phyloP scores from a whole-genome alignment of 2,888 invertebrate genomes.

The Ophion ventricosus region DNA sequence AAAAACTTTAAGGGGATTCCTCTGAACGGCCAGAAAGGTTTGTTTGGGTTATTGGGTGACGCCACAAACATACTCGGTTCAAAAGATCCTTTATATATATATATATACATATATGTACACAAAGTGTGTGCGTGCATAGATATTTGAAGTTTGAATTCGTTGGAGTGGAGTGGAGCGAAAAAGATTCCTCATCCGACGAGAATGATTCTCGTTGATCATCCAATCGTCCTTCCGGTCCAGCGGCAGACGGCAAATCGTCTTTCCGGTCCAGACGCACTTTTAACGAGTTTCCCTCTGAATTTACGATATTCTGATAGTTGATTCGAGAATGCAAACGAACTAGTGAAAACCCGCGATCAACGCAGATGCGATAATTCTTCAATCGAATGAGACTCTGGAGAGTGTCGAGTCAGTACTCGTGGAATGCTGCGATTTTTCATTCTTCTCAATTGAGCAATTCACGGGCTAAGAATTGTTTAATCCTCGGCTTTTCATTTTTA shows the following conservation, averaged over 20 bases:
- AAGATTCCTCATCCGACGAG: conserved; percentile 1
- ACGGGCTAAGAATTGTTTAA: too few relatives aligned
- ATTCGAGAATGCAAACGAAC: too few relatives aligned
- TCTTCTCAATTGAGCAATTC: neutral
- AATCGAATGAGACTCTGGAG: neutral
- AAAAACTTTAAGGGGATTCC: too few relatives aligned
- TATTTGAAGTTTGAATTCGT: conserved; percentile 8
- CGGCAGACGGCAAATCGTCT: conserved; percentile 26
- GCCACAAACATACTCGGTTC: too few relatives aligned
- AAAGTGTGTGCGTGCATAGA: conserved; percentile 14
- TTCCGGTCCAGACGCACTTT: conserved; percentile 30
- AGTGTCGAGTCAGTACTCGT: neutral
- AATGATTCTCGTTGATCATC: conserved; percentile 28
- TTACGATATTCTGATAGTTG: too few relatives aligned
- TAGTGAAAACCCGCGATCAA: neutral
- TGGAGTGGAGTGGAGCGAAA: conserved; percentile 5
- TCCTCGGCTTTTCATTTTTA: too few relatives aligned
- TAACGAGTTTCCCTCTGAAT: neutral
- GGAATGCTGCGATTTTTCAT: neutral
- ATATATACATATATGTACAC: neutral
- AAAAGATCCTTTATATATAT: neutral
- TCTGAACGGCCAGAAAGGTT: neutral
- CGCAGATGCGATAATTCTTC: neutral
- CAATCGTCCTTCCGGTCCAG: conserved; percentile 43
- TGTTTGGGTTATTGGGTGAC: too few relatives aligned